Evolutionary conservation across 2,888 invertebrate species (phyloP).

Genomic region (Yponomeuta plumbellus): DNA sequence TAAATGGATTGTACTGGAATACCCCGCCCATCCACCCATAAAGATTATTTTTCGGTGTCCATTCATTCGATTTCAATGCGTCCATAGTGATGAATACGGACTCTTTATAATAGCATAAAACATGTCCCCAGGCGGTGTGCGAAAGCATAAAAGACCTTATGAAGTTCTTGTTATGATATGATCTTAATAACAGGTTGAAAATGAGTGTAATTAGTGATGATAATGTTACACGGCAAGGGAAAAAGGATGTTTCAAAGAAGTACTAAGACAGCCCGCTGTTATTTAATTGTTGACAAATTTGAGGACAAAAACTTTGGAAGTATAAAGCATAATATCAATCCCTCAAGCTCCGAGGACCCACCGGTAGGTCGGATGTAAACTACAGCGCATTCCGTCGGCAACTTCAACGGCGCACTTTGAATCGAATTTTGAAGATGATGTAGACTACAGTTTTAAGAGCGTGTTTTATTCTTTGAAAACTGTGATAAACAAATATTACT

Average conservation of each 20-base stretch:
- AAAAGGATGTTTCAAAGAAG: neutral
- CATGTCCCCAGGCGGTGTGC: conserved; percentile 50
- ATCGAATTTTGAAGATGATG: too few relatives aligned
- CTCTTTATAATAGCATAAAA: conserved; percentile 53
- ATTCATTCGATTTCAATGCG: conserved; percentile 59
- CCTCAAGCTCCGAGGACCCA: too few relatives aligned
- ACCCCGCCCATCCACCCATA: neutral
- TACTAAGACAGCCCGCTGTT: too few relatives aligned
- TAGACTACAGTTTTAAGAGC: too few relatives aligned
- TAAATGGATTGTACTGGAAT: neutral
- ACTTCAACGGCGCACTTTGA: too few relatives aligned
- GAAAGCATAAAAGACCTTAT: conserved; percentile 20
- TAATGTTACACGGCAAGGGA: neutral
- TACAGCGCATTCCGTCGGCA: too few relatives aligned
- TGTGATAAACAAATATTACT: too few relatives aligned
- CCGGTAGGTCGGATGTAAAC: too few relatives aligned
- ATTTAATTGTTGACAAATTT: too few relatives aligned
- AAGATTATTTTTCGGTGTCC: conserved; percentile 56
- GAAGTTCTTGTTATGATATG: conserved; percentile 5
- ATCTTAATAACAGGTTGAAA: conserved; percentile 10
- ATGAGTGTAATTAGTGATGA: neutral
- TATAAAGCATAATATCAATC: too few relatives aligned
- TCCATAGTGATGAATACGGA: conserved; percentile 62
- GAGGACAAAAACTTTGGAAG: too few relatives aligned
- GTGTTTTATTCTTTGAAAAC: too few relatives aligned